phyloP scores from a whole-genome alignment of 2,797 vertebrate genomes.

The Ceryle rudis region DNA sequence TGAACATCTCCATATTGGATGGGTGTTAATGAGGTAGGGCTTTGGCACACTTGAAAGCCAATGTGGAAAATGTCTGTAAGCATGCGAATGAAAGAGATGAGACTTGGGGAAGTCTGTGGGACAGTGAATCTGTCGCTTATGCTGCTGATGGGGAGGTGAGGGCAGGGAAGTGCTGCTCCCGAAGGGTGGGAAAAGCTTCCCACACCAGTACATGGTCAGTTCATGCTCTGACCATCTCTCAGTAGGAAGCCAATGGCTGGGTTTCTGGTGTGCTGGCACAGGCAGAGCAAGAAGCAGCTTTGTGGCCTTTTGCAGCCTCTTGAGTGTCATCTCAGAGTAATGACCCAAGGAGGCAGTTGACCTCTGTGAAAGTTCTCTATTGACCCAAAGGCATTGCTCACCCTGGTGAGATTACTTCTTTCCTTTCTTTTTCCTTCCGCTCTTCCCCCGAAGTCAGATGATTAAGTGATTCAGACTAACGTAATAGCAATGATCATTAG shows the following conservation, averaged over 20 bases:
- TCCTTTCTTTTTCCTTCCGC: background rate
- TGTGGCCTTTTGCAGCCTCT: background rate
- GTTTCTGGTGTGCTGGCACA: background rate
- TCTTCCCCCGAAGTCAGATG: background rate
- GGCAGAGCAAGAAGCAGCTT: background rate
- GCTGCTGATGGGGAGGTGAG: background rate
- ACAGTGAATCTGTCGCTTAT: background rate
- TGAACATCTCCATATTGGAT: accelerated
- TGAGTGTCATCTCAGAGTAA: background rate
- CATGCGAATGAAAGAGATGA: background rate
- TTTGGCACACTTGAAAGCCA: background rate
- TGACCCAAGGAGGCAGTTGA: accelerated
- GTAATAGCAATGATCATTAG: background rate
- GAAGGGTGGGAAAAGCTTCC: background rate
- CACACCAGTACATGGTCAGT: accelerated
- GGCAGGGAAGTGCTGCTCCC: background rate
- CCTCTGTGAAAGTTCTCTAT: background rate
- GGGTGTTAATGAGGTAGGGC: background rate
- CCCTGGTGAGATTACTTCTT: background rate
- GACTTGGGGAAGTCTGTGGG: too few species aligned
- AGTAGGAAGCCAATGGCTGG: accelerated
- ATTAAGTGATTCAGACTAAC: slow-evolving; percentile 21
- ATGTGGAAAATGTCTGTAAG: background rate
- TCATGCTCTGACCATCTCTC: background rate
- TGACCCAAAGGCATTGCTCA: background rate